A percentile compares a stretch with the other conserved stretches of the same genome.
phyloP scores from a whole-genome alignment of 2,888 invertebrate species.

The Diogma glabrata region DNA sequence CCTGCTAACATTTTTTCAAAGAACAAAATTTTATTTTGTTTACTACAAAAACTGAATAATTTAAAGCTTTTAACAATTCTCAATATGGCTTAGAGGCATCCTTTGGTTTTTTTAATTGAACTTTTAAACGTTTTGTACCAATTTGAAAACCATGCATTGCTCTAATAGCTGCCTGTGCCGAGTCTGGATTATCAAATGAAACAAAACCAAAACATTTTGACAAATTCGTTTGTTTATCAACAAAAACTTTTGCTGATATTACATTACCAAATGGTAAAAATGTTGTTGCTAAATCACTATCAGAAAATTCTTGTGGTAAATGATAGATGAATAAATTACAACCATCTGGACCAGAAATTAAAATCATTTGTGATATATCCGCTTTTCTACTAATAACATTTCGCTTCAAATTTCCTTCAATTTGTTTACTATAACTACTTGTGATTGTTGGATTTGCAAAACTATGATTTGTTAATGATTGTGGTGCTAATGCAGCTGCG shows the following conservation, averaged over 20 bases:
- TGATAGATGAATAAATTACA: conserved; percentile 99
- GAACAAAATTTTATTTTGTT: too few species aligned
- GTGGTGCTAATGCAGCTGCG: conserved; percentile 62
- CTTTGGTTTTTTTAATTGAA: conserved; percentile 91
- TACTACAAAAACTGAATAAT: too few species aligned
- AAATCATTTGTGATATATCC: not conserved
- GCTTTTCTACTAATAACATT: not conserved
- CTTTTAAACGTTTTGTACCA: conserved; percentile 95
- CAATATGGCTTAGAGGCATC: conserved; percentile 87
- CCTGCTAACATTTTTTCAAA: too few species aligned
- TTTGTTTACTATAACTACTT: conserved; percentile 65
- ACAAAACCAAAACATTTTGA: conserved; percentile 99
- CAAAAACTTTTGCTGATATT: conserved; percentile 98
- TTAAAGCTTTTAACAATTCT: too few species aligned
- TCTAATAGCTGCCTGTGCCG: conserved; percentile 91
- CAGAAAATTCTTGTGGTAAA: conserved; percentile 96
- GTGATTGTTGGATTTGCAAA: too few species aligned
- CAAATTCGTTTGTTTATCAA: conserved; percentile 98
- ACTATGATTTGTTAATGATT: too few species aligned
- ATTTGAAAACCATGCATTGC: conserved; percentile 98
- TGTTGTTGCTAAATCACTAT: conserved; percentile 90
- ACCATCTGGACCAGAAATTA: conserved; percentile 76
- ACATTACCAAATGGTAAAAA: conserved; percentile 97
- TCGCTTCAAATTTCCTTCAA: conserved; percentile 54
- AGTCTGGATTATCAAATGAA: conserved; percentile 86